Conservation (phyloP, 2,113 vertebrate genomes). For the Nettapus auritus region DNA sequence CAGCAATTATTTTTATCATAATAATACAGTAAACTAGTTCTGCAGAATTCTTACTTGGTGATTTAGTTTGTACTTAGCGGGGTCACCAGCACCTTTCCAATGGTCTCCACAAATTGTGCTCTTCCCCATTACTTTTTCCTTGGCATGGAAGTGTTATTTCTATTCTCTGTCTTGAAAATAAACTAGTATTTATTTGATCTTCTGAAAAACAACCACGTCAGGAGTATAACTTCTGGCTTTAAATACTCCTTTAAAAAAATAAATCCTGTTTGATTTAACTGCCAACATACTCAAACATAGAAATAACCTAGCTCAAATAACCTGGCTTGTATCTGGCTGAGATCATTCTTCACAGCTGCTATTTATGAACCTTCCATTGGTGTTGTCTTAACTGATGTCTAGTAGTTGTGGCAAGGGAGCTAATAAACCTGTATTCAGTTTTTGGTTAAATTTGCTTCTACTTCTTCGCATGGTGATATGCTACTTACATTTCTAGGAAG, state of each 20-base stretch:
- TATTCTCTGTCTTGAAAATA: neutral
- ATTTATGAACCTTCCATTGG: neutral
- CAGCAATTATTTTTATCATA: neutral
- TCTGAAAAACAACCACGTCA: neutral
- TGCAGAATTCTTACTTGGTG: neutral
- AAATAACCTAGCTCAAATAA: slow-evolving; percentile 42
- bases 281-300: neutral
- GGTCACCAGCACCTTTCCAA: neutral
- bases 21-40: neutral
- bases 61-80: neutral
- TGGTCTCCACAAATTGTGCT: neutral
- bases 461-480: neutral
- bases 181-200: neutral
- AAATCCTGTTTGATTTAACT: neutral
- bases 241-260: neutral
- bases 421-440: neutral
- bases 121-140: neutral
- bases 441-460: neutral
- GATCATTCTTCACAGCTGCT: neutral
- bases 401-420: neutral
- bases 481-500: neutral
- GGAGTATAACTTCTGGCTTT: neutral
- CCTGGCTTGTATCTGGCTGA: neutral
- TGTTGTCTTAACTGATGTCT: neutral
- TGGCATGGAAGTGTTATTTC: neutral